phyloP scores from a whole-genome alignment of 2,113 vertebrate genomes.

The Pelmatolapia mariae region DNA sequence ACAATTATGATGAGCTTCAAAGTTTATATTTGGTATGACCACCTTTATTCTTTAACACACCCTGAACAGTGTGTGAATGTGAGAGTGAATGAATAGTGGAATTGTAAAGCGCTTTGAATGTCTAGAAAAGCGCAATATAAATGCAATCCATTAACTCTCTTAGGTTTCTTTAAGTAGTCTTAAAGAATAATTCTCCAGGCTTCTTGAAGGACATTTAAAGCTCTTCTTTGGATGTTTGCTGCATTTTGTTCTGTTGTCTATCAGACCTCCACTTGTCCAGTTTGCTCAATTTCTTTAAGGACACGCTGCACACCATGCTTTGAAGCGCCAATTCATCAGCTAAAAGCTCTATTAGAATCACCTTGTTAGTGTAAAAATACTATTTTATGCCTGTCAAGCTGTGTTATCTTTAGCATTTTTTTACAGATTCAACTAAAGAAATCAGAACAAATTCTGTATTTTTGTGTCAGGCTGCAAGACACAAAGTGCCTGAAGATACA shows the following conservation, averaged over 20 bases:
- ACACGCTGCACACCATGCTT: background rate
- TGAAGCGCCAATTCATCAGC: rapidly evolving
- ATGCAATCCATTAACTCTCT: background rate
- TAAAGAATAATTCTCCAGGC: background rate
- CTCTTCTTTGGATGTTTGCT: background rate
- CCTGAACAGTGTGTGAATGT: background rate
- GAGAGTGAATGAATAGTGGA: background rate
- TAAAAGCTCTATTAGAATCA: background rate
- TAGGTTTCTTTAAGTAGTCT: background rate
- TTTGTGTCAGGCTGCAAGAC: background rate
- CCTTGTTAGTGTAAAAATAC: background rate
- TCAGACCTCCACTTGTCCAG: background rate
- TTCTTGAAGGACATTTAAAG: background rate
- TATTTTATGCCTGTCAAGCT: background rate
- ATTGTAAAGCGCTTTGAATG: background rate
- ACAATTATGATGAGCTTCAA: background rate
- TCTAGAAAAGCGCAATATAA: background rate
- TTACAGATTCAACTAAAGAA: background rate
- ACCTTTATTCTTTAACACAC: background rate
- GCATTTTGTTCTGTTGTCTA: background rate
- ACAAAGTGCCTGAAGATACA: background rate
- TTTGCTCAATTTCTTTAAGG: background rate
- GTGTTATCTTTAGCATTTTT: background rate
- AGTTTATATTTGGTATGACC: background rate
- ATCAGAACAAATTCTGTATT: background rate